Conservation (phyloP, 2,113 vertebrate species). For the Typhlomys cinereus region DNA sequence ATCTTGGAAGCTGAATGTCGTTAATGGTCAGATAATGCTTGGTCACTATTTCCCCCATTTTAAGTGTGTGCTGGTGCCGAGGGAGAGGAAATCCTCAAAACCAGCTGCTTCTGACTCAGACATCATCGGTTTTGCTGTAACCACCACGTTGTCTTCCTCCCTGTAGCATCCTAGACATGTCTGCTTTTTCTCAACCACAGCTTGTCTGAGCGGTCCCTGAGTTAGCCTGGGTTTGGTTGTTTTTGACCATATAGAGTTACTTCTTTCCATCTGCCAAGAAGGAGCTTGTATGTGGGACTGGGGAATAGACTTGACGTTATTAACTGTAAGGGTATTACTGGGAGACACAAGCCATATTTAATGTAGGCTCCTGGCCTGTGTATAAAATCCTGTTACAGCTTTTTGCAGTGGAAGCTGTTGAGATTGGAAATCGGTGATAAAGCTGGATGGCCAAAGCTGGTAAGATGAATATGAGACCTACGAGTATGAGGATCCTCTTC, state of each 20-base stretch:
- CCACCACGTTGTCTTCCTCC: neutral
- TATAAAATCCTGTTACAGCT: neutral
- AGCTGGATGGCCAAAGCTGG: neutral
- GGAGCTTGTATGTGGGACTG: neutral
- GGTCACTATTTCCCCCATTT: slow-evolving; percentile 32
- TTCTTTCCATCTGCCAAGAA: neutral
- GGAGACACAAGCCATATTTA: too few species aligned
- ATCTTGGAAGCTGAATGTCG: neutral
- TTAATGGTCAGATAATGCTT: neutral
- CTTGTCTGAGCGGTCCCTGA: neutral
- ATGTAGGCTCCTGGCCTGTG: neutral
- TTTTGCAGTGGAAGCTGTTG: neutral
- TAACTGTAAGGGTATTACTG: neutral
- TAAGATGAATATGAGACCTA: neutral
- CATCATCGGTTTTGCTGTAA: neutral
- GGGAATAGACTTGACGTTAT: neutral
- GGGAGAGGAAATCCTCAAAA: slow-evolving; percentile 50
- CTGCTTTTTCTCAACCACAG: slow-evolving; percentile 43
- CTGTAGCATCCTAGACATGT: rapidly evolving
- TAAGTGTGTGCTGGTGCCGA: neutral
- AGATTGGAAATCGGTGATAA: neutral
- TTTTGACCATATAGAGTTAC: neutral
- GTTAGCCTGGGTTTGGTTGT: neutral
- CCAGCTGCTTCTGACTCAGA: slow-evolving; percentile 46
- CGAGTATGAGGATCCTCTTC: neutral